A percentile compares a stretch with the other conserved stretches of the same genome.
phyloP scores from a whole-genome alignment of 2,888 invertebrate genomes.

The Plemyria rubiginata region DNA sequence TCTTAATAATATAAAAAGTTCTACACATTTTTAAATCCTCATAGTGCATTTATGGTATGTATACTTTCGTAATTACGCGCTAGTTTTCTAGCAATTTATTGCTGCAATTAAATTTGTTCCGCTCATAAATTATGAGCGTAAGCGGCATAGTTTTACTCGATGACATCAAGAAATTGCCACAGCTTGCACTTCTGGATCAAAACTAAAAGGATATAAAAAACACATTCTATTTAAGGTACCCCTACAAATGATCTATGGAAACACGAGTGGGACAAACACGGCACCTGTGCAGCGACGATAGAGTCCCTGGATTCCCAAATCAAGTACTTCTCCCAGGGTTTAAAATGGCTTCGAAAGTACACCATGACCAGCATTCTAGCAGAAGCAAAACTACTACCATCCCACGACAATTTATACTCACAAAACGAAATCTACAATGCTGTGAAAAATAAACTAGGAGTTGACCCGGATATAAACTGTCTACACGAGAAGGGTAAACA shows the following conservation, averaged over 20 bases:
- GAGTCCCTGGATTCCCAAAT: constrained; percentile 83
- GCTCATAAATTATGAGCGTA: too few relatives aligned
- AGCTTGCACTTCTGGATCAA: too few relatives aligned
- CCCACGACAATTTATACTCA: constrained; percentile 38
- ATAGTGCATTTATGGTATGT: too few relatives aligned
- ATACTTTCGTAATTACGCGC: too few relatives aligned
- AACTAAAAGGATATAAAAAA: background rate
- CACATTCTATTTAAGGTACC: constrained; percentile 57
- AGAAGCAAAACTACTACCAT: constrained; percentile 80
- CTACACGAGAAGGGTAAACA: constrained; percentile 82
- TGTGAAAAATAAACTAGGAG: constrained; percentile 80
- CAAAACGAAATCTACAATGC: constrained; percentile 53
- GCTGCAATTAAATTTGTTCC: too few relatives aligned
- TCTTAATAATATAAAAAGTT: too few relatives aligned
- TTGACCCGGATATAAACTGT: constrained; percentile 87
- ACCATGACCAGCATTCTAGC: constrained; percentile 85
- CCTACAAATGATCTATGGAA: constrained; percentile 87
- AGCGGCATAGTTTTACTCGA: too few relatives aligned
- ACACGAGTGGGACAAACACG: constrained; percentile 93
- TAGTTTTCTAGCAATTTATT: too few relatives aligned
- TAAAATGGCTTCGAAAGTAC: constrained; percentile 85
- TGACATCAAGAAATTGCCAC: too few relatives aligned
- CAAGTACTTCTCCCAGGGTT: constrained; percentile 88
- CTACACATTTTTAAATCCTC: too few relatives aligned
- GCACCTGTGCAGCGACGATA: constrained; percentile 88